Base-by-base conservation (phyloP, 2,113 vertebrate genomes). In the Clarias magur region DNA sequence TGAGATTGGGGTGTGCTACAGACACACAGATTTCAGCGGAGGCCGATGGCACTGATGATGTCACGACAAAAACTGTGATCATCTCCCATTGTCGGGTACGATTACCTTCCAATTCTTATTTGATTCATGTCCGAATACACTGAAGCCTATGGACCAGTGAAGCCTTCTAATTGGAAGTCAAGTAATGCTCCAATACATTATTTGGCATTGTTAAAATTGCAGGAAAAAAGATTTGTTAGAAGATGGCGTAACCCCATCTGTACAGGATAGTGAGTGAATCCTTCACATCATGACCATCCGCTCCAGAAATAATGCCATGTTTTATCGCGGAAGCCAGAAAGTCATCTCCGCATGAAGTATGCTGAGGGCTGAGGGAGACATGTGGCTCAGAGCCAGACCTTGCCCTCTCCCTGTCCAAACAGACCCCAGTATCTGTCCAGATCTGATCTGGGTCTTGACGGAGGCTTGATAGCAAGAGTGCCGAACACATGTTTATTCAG, bases 401-500 rank as follows among this genome's bases (percentile, higher is more conserved):
- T 34, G 72, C 65, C 70, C 67, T 76, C 63, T 54, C 48, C 21
- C 27, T 70, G 75, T 87, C 79, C 79, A 85, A 89, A 83, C 78
- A 63, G 72, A 76, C 83, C 60, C 70, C 38, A 23, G 59, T 27
- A 63, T 87, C 65, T 82, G 85, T 88, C 86, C 75, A 56, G 70
- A n/a, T 13, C 80, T 73, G 83, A 72, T 87, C 86, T 82, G 30
- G 67, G 67, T 72, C 67, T 63, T 79, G 79, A 70, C 16, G 6
- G 38, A 79, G 78, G 53, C 53, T 57, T 60, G 78, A 67, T 65
- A 81, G 83, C 82, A 80, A 27, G 67, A 82, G 70, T 72, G 80
- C 19, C 87, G 65, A 78, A 86, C 67, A 80, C 62, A 88, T 88
- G 83, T 90, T 85, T 89, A 86, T 89, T 88, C 86, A 87, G 68